phyloP scores from a whole-genome alignment of 2,888 invertebrate genomes.

The Gastrophysa polygoni region DNA sequence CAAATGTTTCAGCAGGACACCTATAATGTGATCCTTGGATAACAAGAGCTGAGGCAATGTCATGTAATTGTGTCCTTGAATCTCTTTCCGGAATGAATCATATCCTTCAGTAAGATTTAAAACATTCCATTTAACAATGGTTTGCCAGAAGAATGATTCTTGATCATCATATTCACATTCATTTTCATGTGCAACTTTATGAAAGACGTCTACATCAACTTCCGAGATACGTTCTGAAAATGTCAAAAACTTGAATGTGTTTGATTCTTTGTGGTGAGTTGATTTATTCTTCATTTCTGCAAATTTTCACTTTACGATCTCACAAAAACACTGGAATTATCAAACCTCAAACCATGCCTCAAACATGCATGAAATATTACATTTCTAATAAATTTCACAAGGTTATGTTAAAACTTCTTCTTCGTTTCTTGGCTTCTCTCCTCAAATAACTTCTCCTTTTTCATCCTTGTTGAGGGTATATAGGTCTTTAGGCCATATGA shows the following conservation, averaged over 20 bases:
- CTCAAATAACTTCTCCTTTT: too few species aligned
- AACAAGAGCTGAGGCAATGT: constrained; percentile 86
- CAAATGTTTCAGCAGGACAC: constrained; percentile 75
- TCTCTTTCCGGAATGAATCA: constrained; percentile 75
- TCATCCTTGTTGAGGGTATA: too few species aligned
- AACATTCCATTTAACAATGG: constrained; percentile 87
- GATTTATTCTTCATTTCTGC: constrained; percentile 72
- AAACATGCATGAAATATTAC: too few species aligned
- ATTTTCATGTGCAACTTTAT: constrained; percentile 80
- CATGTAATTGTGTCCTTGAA: constrained; percentile 68
- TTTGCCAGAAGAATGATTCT: constrained; percentile 81
- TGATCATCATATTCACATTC: constrained; percentile 70
- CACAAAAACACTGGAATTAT: too few species aligned
- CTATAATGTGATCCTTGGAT: constrained; percentile 77
- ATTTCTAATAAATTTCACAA: too few species aligned
- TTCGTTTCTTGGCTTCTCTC: too few species aligned
- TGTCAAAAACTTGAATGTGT: constrained; percentile 85
- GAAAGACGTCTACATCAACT: constrained; percentile 87
- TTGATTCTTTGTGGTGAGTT: constrained; percentile 73
- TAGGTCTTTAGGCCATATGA: too few species aligned
- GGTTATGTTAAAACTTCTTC: too few species aligned
- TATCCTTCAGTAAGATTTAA: constrained; percentile 87
- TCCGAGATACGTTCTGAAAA: constrained; percentile 86
- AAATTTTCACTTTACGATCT: not conserved
- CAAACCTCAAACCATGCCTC: too few species aligned